Evolutionary conservation across 2,888 invertebrate species (phyloP), one percentile per base, ranked within the genome.

Genomic region (Cephus nigrinus): DNA sequence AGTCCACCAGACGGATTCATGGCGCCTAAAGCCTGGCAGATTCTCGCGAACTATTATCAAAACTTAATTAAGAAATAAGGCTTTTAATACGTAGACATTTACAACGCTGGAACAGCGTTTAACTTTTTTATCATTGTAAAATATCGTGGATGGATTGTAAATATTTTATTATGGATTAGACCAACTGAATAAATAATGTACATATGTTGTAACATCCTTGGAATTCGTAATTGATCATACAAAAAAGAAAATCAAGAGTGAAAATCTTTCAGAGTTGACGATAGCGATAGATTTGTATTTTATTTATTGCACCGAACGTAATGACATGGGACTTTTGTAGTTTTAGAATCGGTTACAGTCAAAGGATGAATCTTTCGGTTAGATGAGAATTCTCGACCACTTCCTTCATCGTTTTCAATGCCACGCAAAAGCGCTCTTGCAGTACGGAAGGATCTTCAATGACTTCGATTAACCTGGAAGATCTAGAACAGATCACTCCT

Each of bases 1-100:
- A 93, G 94, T 84, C 99, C 99, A 1, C 99, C 99, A 0, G 95
- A 96, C 86, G 99, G 99, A 2, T 99, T 99, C 92, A 99, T 99
- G 99, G 97, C 97, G 23, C 96, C 97, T 0, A 94, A 95, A 79
- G 99, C 99, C 0, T 99, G 99, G 99, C 94, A 95, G 85, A 95
- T 98, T 71, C 93, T 98, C 40, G 93, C 96, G 0, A 94, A 95
- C 77, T 97, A 97, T 91, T 98, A 98, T 90, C 95, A 95, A 88
- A 94, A 95, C 11, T 86, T 95, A 32, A 82, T 83, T 75, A 90
- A 91, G 83, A 87, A 86, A 79, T 86, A 71, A 71, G 55, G 55
- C 23, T 9, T 9, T 55, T 23, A 55, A 55, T 55, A 23, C 55
- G 2, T 55, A 23, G 23, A 55, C 1, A 55, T 9, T 15, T 55